phyloP scores from a whole-genome alignment of 1,140 invertebrate genomes.

The Papilio helenus region DNA sequence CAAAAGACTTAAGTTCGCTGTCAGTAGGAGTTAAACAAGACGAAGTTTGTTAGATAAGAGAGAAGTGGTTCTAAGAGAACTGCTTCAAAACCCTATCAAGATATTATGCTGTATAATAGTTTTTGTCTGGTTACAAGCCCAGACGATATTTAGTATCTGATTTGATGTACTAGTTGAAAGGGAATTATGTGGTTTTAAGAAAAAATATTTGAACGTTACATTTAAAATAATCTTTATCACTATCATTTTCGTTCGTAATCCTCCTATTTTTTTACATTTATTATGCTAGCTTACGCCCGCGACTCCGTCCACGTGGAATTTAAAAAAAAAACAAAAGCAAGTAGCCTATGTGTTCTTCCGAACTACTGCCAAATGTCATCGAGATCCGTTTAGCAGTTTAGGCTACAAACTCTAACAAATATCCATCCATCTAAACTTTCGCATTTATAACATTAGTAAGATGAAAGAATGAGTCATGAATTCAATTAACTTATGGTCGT shows the following conservation, averaged over 20 bases:
- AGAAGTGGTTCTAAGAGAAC: not conserved
- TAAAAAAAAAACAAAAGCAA: no score
- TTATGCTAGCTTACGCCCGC: no score
- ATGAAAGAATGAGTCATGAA: not conserved
- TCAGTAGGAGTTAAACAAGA: not conserved
- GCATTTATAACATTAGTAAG: no score
- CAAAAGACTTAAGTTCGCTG: not conserved
- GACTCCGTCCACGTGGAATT: no score
- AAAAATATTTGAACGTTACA: not conserved
- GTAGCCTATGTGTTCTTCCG: no score
- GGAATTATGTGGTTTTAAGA: no score
- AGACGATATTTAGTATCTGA: not conserved
- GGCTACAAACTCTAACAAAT: no score
- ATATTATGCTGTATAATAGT: not conserved
- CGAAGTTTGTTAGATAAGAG: not conserved
- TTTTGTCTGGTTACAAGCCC: not conserved
- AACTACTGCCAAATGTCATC: no score
- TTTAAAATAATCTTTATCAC: not conserved
- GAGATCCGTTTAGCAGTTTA: no score
- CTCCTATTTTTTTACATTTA: no score
- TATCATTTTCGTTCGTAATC: no score
- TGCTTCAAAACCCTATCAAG: not conserved
- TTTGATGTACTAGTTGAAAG: not conserved
- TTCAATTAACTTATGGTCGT: not conserved
- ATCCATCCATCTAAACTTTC: no score